Evolutionary conservation across 2,113 vertebrate species (phyloP).

Genomic region (Chloropsis hardwickii): DNA sequence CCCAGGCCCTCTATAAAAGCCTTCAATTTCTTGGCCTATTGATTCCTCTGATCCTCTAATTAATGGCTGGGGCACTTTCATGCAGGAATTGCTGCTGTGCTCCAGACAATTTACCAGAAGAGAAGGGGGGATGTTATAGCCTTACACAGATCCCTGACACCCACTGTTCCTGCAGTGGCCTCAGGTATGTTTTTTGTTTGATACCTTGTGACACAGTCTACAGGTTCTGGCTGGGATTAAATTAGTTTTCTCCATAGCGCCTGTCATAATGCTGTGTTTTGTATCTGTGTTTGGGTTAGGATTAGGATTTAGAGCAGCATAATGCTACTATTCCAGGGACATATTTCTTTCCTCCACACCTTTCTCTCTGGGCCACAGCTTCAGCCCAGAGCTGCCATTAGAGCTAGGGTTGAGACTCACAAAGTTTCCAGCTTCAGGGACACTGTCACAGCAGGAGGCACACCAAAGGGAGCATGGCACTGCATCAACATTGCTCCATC

Average conservation of each 20-base stretch:
- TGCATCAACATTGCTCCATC: background rate
- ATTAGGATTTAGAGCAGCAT: background rate
- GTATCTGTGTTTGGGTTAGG: background rate
- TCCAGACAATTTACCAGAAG: background rate
- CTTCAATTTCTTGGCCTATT: background rate
- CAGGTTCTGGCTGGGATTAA: background rate
- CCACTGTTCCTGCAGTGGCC: background rate
- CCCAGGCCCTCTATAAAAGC: background rate
- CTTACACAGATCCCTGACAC: background rate
- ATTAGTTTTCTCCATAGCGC: background rate
- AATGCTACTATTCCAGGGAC: background rate
- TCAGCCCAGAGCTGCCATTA: background rate
- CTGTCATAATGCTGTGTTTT: background rate
- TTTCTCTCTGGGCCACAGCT: background rate
- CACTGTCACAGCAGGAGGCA: background rate
- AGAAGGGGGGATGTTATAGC: background rate
- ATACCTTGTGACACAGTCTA: background rate
- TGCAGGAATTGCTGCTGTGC: background rate
- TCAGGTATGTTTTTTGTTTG: background rate
- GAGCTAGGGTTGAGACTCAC: background rate
- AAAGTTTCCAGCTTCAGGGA: background rate
- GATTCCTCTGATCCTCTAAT: background rate
- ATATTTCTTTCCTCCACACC: background rate
- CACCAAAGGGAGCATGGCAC: background rate
- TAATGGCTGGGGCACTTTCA: background rate